Percentiles rank a stretch among this genome's conserved stretches.
Conservation (phyloP, 1,140 invertebrate genomes). For the fruit fly (Drosophila melanogaster) region Release_6_plus_ISO1_MT NT_033779.5:15959501-15960000, state of each 20-base stretch:
- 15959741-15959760: constrained; percentile 48
- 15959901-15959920: constrained; percentile 6
- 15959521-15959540: no score
- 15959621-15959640: no score
- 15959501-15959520: no score
- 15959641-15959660: no score
- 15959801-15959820: constrained; percentile 29
- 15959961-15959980: constrained; percentile 53
- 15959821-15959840: constrained; percentile 52
- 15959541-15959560: no score
- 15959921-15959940: constrained; percentile 17
- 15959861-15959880: constrained; percentile 79
- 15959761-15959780: constrained; percentile 80
- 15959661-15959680: no score
- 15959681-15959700: no score
- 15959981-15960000: not conserved
- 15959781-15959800: constrained; percentile 73
- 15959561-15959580: no score
- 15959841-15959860: constrained; percentile 70
- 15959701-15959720: not conserved
- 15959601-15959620: no score
- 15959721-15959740: constrained; percentile 26
- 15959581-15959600: no score
- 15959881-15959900: constrained; percentile 66
- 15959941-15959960: constrained; percentile 31